Evolutionary conservation across 2,797 vertebrate genomes (phyloP).

Genomic region (Amniataba percoides): DNA sequence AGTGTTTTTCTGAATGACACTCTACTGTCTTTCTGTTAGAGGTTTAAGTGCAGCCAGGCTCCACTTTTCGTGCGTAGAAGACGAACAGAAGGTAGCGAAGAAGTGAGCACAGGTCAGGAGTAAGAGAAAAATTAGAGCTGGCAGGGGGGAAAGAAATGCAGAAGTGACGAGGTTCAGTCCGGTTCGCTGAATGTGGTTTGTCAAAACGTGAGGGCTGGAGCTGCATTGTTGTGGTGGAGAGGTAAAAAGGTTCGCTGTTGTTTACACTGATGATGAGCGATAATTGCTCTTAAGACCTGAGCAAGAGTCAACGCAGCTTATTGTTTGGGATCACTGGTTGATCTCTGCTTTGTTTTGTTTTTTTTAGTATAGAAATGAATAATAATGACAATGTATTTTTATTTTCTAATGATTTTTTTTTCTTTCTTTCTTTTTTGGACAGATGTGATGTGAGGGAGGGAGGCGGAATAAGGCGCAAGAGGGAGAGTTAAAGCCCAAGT

Average conservation of each 20-base stretch:
- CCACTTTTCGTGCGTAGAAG: background rate
- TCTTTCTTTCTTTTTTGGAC: background rate
- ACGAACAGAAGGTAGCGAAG: constrained; percentile 21
- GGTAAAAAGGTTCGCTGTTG: constrained; percentile 5
- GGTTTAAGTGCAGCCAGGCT: background rate
- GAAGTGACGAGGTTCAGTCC: constrained; percentile 44
- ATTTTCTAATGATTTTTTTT: background rate
- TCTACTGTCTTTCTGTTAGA: background rate
- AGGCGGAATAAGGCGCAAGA: background rate
- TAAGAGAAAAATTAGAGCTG: constrained; percentile 43
- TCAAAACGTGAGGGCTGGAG: constrained; percentile 27
- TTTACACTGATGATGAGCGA: constrained; percentile 41
- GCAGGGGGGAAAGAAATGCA: constrained; percentile 48
- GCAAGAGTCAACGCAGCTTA: background rate
- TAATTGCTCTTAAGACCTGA: constrained; percentile 23
- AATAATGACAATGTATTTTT: background rate
- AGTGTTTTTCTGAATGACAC: background rate
- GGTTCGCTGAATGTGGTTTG: constrained; percentile 27
- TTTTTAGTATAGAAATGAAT: background rate
- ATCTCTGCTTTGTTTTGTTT: background rate
- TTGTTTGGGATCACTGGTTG: constrained; percentile 25
- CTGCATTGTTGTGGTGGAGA: constrained; percentile 13
- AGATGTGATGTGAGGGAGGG: background rate
- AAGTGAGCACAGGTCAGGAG: constrained; percentile 33
- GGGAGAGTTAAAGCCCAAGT: background rate